Evolutionary conservation across 2,888 invertebrate species (phyloP), one percentile per base, ranked within the genome.

Genomic region (Phyto melanocephala): DNA sequence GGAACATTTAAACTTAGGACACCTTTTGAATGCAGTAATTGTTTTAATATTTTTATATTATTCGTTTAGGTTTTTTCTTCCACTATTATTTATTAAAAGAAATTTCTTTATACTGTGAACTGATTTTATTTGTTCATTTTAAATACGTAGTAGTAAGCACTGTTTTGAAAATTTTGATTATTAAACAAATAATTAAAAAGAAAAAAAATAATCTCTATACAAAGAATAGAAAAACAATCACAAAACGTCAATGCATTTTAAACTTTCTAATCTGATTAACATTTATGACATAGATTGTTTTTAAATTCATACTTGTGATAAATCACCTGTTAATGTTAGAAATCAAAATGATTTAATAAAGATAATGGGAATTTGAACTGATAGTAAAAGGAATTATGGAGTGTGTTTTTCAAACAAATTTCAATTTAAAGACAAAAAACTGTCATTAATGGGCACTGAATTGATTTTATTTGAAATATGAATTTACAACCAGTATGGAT

Each of bases 251-350:
- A 68, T 68, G 40, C 4, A 20, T 47, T 33, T 11, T 10, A 5
- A 17, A 28, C 1, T 11, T 56, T 50, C 33, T 50, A 67, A 67
- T 67, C 67, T 47, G 58, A 56, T 75, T 65, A 56, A 75, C 56
- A 76, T 76, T 58, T 58, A 33, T 13, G 6, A 1, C 22, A 54
- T 10, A 10, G 17, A 33, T 35, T 8, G 24, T 4, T 22, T 52
- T 67, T 11, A 4, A 17, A 56, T 10, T 6, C 2, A 11, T 5
- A 56, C 13, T 58, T 47, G 17, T 67, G 47, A 67, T 50, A 75
- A 75, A 67, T 67, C 75, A 47, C 35, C n/a, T n/a, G n/a, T n/a
- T n/a, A n/a, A n/a, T n/a, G n/a, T n/a, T n/a, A n/a, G n/a, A n/a
- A n/a, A n/a, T n/a, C n/a, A n/a, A n/a, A n/a, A n/a, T n/a, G n/a